Conservation (phyloP, 1,140 invertebrate species). For the Drosophila kepulauana region DNA sequence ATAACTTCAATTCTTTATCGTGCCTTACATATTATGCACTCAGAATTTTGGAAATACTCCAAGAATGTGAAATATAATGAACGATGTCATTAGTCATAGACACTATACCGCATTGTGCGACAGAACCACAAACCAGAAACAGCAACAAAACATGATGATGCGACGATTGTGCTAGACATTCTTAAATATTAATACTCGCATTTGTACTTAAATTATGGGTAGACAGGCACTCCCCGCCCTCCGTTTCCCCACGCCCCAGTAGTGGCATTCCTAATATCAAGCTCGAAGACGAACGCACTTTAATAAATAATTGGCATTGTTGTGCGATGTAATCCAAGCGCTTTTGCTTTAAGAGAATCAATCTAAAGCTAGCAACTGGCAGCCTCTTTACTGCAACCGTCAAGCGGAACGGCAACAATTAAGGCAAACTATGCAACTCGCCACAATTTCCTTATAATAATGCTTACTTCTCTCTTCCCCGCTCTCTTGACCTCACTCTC, state of each 20-base stretch:
- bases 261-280: constrained; percentile 17
- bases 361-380: constrained; percentile 3
- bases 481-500: background rate
- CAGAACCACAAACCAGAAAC: constrained; percentile 11
- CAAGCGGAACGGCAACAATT: constrained; percentile 77
- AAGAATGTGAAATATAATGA: constrained; percentile 82
- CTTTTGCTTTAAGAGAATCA: constrained; percentile 54
- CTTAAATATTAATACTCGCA: constrained; percentile 55
- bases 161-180: constrained; percentile 23
- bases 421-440: constrained; percentile 73
- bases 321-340: constrained; percentile 67
- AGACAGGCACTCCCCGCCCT: constrained; percentile 16
- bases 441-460: constrained; percentile 78
- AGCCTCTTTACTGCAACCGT: constrained; percentile 37
- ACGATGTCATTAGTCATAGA: constrained; percentile 82
- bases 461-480: constrained; percentile 11
- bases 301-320: constrained; percentile 81
- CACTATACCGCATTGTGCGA: constrained; percentile 66
- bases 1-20: background rate
- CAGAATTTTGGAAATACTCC: constrained; percentile 73
- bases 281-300: constrained; percentile 59
- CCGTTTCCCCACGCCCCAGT: background rate
- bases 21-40: background rate
- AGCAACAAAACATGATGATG: constrained; percentile 13
- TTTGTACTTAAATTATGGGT: constrained; percentile 51